These are phyloP conservation scores for Drosophila kanekoi DNA, from an alignment of 2,888 invertebrate genomes.

Conservation along the genomic window DNA sequence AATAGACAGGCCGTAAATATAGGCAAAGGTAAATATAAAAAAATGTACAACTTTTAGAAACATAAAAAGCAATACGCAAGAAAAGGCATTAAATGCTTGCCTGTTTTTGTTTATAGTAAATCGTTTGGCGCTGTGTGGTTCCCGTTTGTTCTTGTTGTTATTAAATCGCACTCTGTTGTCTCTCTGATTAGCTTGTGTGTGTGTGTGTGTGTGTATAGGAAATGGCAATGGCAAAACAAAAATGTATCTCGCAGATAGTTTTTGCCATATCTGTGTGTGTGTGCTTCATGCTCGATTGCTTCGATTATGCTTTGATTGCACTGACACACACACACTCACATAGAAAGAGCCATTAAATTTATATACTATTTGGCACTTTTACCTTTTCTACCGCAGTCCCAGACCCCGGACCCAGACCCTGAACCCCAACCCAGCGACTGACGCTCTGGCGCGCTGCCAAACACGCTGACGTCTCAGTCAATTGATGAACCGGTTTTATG, in stretches of 20 bases:
- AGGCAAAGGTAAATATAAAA: slow-evolving; percentile 44
- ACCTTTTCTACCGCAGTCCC: slow-evolving; percentile 36
- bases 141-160: slow-evolving; percentile 30
- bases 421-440: neutral
- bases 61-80: slow-evolving; percentile 4
- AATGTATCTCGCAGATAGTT: slow-evolving; percentile 57
- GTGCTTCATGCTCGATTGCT: slow-evolving; percentile 70
- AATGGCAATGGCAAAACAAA: slow-evolving; percentile 42
- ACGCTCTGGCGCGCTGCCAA: slow-evolving; percentile 29
- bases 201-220: slow-evolving; percentile 38
- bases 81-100: slow-evolving; percentile 43
- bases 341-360: slow-evolving; percentile 45
- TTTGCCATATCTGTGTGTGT: slow-evolving; percentile 19
- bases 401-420: slow-evolving; percentile 11
- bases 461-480: slow-evolving; percentile 29
- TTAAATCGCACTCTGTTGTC: slow-evolving; percentile 44
- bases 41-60: slow-evolving; percentile 6
- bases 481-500: slow-evolving; percentile 47
- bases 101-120: slow-evolving; percentile 43
- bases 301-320: slow-evolving; percentile 72
- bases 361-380: slow-evolving; percentile 69
- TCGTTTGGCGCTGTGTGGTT: slow-evolving; percentile 22
- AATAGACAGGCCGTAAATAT: slow-evolving; percentile 3
- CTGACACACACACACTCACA: slow-evolving; percentile 19
- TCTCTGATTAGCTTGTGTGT: slow-evolving; percentile 27